Evolutionary conservation across 1,140 invertebrate species (phyloP), one percentile per base, ranked within the genome.

Genomic region (Archegozetes longisetosus): DNA sequence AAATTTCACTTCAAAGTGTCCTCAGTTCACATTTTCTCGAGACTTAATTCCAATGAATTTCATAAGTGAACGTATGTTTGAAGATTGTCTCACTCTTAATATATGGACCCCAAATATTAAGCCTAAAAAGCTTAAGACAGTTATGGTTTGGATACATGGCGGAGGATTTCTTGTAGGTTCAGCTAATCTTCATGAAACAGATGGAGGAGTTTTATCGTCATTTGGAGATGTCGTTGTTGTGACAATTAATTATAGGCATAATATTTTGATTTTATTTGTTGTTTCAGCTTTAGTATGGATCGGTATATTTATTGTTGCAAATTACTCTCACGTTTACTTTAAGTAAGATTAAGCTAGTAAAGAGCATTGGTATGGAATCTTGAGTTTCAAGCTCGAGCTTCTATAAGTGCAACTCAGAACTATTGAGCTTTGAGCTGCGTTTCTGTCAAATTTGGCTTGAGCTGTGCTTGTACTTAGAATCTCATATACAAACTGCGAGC

Each of bases 21-120:
- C 50, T 3, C 63, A 64, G 49, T 27, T 53, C 2, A 47, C 26
- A 46, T 50, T 49, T 24, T 27, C 57, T 17, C 46, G 50, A 29
- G 24, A 47, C 9, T 24, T 58, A 2, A 49, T 58, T 28, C 46
- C 46, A 2, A 47, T 58, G 25, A 40, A 58, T 46, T 49, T 50
- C 49, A 20, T 61, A 23, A 95, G 95, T 69, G 94, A 89, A 2
- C 82, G 80, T 32, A 71, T 90, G 61, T 87, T 80, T 65, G 94
- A 98, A 77, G 92, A 97, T 74, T 98, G 94, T 73, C 80, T 97
- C n/a, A 94, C 92, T 73, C 78, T 97, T 57, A 97, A 93, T 72
- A 86, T 97, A 1, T 81, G 76, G 77, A 71, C 81, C 61, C 89
- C 91, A 3, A 25, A 20, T 9, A 13, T 58, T 3, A 89, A 13